phyloP scores from a whole-genome alignment of 2,797 vertebrate genomes.

The Sandelia bainsii region DNA sequence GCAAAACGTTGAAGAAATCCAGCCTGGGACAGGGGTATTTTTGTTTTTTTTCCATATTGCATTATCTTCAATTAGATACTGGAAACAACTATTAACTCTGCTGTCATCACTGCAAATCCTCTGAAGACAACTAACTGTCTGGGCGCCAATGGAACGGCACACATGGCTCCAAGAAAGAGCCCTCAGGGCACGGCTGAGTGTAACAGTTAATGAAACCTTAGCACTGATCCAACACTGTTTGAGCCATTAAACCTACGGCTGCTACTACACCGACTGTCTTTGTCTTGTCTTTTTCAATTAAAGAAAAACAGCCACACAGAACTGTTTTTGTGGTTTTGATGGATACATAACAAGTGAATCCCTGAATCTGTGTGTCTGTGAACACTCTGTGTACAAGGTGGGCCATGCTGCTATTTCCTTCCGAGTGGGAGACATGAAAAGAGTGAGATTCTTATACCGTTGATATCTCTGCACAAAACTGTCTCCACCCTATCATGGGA shows the following conservation, averaged over 20 bases:
- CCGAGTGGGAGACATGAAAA: constrained; percentile 64
- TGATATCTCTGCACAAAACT: constrained; percentile 53
- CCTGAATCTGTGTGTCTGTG: constrained; percentile 10
- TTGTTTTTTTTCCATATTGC: constrained; percentile 35
- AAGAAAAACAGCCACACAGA: constrained; percentile 55
- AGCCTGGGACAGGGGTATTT: constrained; percentile 10
- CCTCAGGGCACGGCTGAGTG: constrained; percentile 43
- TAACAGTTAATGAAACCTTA: constrained; percentile 61
- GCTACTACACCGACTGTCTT: constrained; percentile 29
- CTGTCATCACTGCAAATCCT: constrained; percentile 55
- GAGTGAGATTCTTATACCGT: constrained; percentile 37
- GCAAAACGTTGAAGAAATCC: constrained; percentile 6
- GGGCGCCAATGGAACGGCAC: not conserved
- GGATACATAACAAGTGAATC: not conserved
- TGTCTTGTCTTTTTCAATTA: constrained; percentile 50
- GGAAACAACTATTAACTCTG: constrained; percentile 38
- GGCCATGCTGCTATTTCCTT: constrained; percentile 60
- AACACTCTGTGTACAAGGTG: constrained; percentile 46
- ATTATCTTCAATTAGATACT: constrained; percentile 26
- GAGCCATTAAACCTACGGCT: constrained; percentile 14
- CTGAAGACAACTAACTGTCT: constrained; percentile 34
- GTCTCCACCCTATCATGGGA: constrained; percentile 76
- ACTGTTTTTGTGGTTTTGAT: constrained; percentile 27
- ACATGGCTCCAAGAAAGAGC: constrained; percentile 32
- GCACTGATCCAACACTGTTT: constrained; percentile 28